Conservation (phyloP, 2,113 vertebrate species). For the Leptobrachium ailaonicum region DNA sequence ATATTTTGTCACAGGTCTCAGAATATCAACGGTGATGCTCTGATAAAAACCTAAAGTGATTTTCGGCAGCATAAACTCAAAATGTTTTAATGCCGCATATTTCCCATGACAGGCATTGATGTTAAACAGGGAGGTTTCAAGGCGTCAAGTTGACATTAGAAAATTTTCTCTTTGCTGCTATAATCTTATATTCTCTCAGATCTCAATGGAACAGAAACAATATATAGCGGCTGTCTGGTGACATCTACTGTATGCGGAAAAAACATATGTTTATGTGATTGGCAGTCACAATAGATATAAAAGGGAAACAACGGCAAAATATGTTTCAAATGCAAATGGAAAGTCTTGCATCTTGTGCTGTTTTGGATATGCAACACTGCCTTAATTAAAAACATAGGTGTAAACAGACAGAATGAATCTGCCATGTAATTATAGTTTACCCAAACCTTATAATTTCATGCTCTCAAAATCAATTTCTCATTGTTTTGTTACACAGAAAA, state of each 20-base stretch:
- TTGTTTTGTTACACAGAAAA: neutral
- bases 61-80: too few species aligned
- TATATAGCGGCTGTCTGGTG: neutral
- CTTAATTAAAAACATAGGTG: neutral
- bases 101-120: too few species aligned
- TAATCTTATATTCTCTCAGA: neutral
- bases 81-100: too few species aligned
- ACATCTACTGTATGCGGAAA: conserved; percentile 7
- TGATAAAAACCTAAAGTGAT: too few species aligned
- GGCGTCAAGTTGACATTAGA: too few species aligned
- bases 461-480: neutral
- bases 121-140: too few species aligned
- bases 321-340: too few species aligned
- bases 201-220: neutral
- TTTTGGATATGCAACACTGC: too few species aligned
- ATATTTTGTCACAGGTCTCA: too few species aligned
- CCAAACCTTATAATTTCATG: neutral
- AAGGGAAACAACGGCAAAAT: conserved; percentile 20
- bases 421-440: neutral
- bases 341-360: too few species aligned
- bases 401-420: neutral
- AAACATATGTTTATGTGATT: conserved; percentile 30
- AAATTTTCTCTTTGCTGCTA: neutral
- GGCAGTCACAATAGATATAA: conserved; percentile 32
- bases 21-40: too few species aligned